Base-by-base conservation (phyloP, 2,888 invertebrate species). In the Harpagoxenus sublaevis region DNA sequence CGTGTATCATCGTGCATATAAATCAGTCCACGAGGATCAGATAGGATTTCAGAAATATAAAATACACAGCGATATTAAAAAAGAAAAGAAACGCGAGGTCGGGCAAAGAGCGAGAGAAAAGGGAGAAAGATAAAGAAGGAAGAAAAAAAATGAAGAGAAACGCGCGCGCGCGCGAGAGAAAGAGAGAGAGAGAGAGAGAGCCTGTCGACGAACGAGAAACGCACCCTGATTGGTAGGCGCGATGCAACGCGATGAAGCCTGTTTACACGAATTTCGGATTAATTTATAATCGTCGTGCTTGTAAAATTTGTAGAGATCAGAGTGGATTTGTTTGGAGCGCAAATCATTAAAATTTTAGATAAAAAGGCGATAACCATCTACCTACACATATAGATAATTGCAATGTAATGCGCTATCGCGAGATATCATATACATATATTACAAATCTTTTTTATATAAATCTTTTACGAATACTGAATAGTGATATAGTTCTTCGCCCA, bases 1-100 rank as follows among this genome's bases (percentile, higher is more conserved):
- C 94, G 94, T 94, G 94, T 93, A 94, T 94, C 94, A 94, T 95
- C 94, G 92, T 91, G 94, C 94, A 93, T 94, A 95, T 95, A 94
- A 95, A 94, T 95, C 94, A 95, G 93, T 92, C 93, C 89, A 84
- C 89, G 89, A 91, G 93, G 91, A 94, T 95, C 95, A 95, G 95
- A 95, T 94, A 94, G 93, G 93, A 93, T 94, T 93, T 92, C 92
- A 94, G 93, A 94, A 93, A 94, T 94, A 94, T 94, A 94, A 94
- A 94, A 94, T 94, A 92, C 93, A 92, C 93, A 89, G 92, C 91
- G 92, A 94, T 93, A 93, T 94, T 90, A 90, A 92, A 93, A 92
- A 92, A 92, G 87, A 91, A 92, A 92, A 89, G 89, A 84, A 55
- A 87, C 84, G 70, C 79, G 84, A 88, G 83, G 85, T 74, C 75